These are phyloP conservation scores for Parapsyche elsis DNA, from an alignment of 1,140 invertebrate genomes.

Conservation along the genomic window DNA sequence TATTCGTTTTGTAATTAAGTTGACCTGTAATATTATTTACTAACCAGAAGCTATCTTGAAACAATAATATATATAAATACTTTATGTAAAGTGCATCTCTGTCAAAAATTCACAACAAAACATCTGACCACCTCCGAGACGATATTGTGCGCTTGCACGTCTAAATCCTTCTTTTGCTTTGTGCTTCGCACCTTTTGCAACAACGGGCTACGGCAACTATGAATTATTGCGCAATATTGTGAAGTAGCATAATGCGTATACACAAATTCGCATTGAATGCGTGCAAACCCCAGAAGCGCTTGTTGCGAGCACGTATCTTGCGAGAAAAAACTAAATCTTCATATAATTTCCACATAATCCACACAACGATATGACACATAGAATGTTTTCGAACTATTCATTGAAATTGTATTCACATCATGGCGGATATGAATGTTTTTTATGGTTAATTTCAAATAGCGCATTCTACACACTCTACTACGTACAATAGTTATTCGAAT, in stretches of 20 bases:
- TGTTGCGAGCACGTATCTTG: background rate
- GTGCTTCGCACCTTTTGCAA: background rate
- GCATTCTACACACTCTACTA: too few relatives aligned
- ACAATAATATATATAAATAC: too few relatives aligned
- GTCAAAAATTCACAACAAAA: background rate
- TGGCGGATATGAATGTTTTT: too few relatives aligned
- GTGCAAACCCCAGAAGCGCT: background rate
- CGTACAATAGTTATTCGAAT: too few relatives aligned
- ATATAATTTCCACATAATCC: too few relatives aligned
- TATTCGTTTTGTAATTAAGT: background rate
- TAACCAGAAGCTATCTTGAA: too few relatives aligned
- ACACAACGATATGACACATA: too few relatives aligned
- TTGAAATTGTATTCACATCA: too few relatives aligned
- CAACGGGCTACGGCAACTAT: background rate
- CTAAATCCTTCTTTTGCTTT: slow-evolving; percentile 2
- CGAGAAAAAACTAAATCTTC: background rate
- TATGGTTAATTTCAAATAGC: too few relatives aligned
- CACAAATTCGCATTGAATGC: background rate
- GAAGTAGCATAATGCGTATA: background rate
- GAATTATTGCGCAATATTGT: slow-evolving; percentile 11
- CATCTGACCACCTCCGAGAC: slow-evolving; percentile 1
- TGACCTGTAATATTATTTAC: background rate
- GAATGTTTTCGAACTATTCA: too few relatives aligned
- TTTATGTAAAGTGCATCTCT: background rate
- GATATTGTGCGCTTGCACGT: background rate